phyloP scores from a whole-genome alignment of 2,113 vertebrate species.

The Parotia lawesii region DNA sequence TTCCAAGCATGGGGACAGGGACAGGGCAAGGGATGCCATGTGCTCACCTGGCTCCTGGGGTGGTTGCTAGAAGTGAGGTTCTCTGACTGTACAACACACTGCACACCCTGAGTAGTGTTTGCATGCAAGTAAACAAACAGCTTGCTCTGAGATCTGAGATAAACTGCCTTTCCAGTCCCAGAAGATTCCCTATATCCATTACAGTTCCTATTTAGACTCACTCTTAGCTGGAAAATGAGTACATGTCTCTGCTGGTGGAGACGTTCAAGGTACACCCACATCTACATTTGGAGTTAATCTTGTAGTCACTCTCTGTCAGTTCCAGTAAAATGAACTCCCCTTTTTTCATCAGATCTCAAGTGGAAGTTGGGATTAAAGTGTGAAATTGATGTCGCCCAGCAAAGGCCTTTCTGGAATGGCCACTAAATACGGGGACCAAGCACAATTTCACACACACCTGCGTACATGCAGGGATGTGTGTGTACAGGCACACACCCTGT shows the following conservation, averaged over 20 bases:
- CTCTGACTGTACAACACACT: neutral
- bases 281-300: neutral
- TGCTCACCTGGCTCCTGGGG: neutral
- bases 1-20: neutral
- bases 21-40: accelerated
- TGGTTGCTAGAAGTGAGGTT: neutral
- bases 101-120: neutral
- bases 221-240: neutral
- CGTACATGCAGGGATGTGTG: neutral
- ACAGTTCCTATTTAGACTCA: neutral
- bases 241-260: neutral
- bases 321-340: neutral
- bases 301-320: neutral
- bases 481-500: neutral
- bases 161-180: neutral
- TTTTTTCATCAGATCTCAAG: neutral
- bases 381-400: neutral
- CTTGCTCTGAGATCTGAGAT: neutral
- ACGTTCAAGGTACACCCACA: neutral
- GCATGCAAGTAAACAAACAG: neutral
- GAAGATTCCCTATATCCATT: neutral
- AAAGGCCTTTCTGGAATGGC: neutral
- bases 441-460: neutral
- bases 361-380: neutral
- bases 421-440: neutral